Percentiles rank a stretch among this genome's conserved stretches.
Conservation (phyloP, 2,888 invertebrate genomes). For the Sycophila texana region DNA sequence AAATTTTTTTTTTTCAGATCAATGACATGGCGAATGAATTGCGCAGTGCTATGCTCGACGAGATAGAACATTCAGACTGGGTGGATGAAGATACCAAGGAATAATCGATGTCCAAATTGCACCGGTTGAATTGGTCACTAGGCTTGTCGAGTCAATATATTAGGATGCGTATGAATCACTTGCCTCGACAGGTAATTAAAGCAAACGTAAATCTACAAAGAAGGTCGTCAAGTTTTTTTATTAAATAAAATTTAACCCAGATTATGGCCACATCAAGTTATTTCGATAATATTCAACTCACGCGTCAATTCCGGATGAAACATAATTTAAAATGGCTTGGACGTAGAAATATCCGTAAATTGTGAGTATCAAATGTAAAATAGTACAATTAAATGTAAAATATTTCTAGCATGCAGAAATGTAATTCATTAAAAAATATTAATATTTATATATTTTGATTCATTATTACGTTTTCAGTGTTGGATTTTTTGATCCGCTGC, state of each 20-base stretch:
- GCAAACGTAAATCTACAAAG: background rate
- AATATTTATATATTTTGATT: no score
- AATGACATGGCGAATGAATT: conserved; percentile 50
- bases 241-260: conserved; percentile 7
- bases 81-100: conserved; percentile 44
- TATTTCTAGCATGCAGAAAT: no score
- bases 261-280: conserved; percentile 51
- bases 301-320: background rate
- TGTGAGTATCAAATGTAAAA: conserved; percentile 24
- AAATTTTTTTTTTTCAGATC: conserved; percentile 42
- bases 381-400: no score
- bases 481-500: no score
- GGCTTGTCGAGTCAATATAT: background rate
- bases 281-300: conserved; percentile 48
- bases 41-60: conserved; percentile 47
- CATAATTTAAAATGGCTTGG: conserved; percentile 5
- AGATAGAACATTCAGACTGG: conserved; percentile 54
- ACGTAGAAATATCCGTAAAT: background rate
- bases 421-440: no score
- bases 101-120: conserved; percentile 52
- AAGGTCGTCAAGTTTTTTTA: background rate
- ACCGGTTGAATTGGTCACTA: conserved; percentile 43
- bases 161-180: conserved; percentile 19
- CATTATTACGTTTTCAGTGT: no score
- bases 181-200: conserved; percentile 49